Percentiles rank a stretch among this genome's conserved stretches.
phyloP scores from a whole-genome alignment of 2,888 invertebrate genomes.

The Meandrusa payeni region DNA sequence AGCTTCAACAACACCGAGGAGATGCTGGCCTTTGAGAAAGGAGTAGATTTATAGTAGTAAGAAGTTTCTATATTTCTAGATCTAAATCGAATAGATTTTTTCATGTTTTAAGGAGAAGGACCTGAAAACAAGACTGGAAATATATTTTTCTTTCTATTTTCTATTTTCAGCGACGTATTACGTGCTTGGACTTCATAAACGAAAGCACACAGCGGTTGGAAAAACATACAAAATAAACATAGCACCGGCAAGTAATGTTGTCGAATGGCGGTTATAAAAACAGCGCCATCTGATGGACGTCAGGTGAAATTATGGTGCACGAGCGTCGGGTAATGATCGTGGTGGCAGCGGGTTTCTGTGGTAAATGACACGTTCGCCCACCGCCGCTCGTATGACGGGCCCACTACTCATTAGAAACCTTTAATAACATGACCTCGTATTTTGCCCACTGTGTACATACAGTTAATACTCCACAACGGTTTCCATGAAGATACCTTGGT shows the following conservation, averaged over 20 bases:
- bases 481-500: slow-evolving; percentile 1
- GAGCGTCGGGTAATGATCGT: slow-evolving; percentile 44
- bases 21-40: no score
- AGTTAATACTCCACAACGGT: no score
- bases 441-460: slow-evolving; percentile 1
- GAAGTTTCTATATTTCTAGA: no score
- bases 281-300: slow-evolving; percentile 31
- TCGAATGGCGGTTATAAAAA: slow-evolving; percentile 34
- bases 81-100: no score
- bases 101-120: no score
- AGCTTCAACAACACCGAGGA: no score
- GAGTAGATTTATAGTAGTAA: no score
- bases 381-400: slow-evolving; percentile 27
- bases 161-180: no score
- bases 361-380: slow-evolving; percentile 50
- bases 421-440: slow-evolving; percentile 21
- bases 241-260: slow-evolving; percentile 32
- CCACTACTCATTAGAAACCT: slow-evolving; percentile 32
- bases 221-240: slow-evolving; percentile 32
- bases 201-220: slow-evolving; percentile 12
- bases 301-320: slow-evolving; percentile 43
- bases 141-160: no score
- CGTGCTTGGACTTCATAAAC: background rate
- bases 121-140: no score
- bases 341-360: slow-evolving; percentile 43